Base-by-base conservation (phyloP, 2,888 invertebrate species). In the Julus scandinavius region DNA sequence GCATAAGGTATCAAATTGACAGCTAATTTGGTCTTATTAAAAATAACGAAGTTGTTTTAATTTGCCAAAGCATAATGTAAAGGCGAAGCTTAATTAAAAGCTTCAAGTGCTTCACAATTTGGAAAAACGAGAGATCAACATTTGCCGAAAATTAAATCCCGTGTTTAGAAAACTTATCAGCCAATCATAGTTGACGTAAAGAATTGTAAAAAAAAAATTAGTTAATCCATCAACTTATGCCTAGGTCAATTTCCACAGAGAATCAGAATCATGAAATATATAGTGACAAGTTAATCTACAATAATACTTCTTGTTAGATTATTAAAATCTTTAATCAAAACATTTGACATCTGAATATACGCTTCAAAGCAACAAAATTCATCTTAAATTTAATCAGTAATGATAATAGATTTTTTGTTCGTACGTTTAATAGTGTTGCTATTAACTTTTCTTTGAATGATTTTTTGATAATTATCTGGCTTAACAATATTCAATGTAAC, bases 81-180 rank as follows among this genome's bases (percentile, higher is more conserved):
- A 72, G 29, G 72, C 72, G 29, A 29, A 29, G 72, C 29, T 72
- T 72, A 72, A 80, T 80, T 80, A 80, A 80, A 80, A 80, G 80
- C 80, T 80, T 29, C 2, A 29, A 40, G 80, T 80, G 80, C 38
- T 9, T 80, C 80, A 38, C 38, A 38, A 80, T 80, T 80, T 80
- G 38, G 13, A 9, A 38, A 40, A 80, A 38, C 80, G 80, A 80
- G 80, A 80, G 80, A 40, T 80, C 80, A 80, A 80, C 80, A 38
- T 80, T 13, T 80, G 80, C 13, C 9, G 80, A 80, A 38, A 80
- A 80, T 80, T 15, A 80, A 38, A 38, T 80, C 80, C 80, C 80
- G 2, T 38, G 80, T 80, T 80, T 80, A 15, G 38, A 1, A 80
- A 80, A 11, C 38, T 38, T 80, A 80, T 40, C 38, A 38, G 80